phyloP scores from a whole-genome alignment of 2,888 invertebrate species.

The Julus scanicus region DNA sequence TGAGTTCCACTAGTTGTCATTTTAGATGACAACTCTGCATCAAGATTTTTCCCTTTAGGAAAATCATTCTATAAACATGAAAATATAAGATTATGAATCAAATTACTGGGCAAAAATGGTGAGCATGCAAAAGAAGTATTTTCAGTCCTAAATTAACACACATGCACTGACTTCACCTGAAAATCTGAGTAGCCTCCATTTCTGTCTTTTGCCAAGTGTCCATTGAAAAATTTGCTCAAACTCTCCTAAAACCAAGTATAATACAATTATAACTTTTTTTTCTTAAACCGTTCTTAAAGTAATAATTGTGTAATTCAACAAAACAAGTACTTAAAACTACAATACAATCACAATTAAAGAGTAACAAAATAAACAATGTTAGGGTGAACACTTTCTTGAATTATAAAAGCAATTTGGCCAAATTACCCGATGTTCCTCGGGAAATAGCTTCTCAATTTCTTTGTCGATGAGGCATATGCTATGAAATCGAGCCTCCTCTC shows the following conservation, averaged over 20 bases:
- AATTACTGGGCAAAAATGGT: too few species aligned
- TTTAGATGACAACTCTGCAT: constrained; percentile 48
- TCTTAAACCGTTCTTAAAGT: too few species aligned
- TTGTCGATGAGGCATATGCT: constrained; percentile 56
- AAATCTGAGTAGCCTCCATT: neutral
- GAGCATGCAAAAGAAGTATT: neutral
- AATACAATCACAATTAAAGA: neutral
- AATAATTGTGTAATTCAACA: too few species aligned
- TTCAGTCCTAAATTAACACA: neutral
- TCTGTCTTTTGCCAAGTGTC: neutral
- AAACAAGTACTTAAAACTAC: neutral
- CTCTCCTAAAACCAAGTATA: constrained; percentile 3
- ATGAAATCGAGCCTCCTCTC: constrained; percentile 57
- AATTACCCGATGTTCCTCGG: constrained; percentile 36
- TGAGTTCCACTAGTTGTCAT: constrained; percentile 58
- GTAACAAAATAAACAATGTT: neutral
- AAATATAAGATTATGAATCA: neutral
- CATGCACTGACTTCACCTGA: neutral
- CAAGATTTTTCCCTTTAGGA: constrained; percentile 18
- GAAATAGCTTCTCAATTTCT: constrained; percentile 53
- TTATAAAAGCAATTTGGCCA: neutral
- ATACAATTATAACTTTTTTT: neutral
- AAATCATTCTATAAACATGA: neutral
- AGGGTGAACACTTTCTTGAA: neutral
- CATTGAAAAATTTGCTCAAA: constrained; percentile 29